Percentiles rank a stretch among this genome's conserved stretches.
Evolutionary conservation across 1,140 invertebrate genomes (phyloP).

Genomic region (Conus ventricosus): DNA sequence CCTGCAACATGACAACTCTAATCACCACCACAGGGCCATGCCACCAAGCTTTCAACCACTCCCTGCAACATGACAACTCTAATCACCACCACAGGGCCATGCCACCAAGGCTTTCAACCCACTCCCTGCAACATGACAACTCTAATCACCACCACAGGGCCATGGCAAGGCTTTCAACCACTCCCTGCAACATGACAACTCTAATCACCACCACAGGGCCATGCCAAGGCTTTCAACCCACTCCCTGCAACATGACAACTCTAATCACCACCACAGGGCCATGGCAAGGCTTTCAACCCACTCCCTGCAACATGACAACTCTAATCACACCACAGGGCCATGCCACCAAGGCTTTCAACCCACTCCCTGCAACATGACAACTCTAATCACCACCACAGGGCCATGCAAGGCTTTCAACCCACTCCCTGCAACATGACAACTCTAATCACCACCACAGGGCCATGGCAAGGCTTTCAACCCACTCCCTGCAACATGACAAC

Average conservation of each 20-base stretch:
- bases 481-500: slow-evolving; percentile 60
- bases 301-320: slow-evolving; percentile 60
- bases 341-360: too few species aligned
- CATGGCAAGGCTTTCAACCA: too few species aligned
- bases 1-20: slow-evolving; percentile 52
- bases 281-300: slow-evolving; percentile 78
- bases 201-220: too few species aligned
- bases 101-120: too few species aligned
- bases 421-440: slow-evolving; percentile 60
- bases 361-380: slow-evolving; percentile 67
- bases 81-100: too few species aligned
- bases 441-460: too few species aligned
- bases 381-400: too few species aligned
- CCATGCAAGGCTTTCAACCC: slow-evolving; percentile 77
- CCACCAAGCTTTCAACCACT: too few species aligned
- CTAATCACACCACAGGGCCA: too few species aligned
- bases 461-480: slow-evolving; percentile 78
- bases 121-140: slow-evolving; percentile 60
- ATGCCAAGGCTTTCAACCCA: slow-evolving; percentile 78
- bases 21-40: too few species aligned
- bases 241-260: slow-evolving; percentile 60
- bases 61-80: slow-evolving; percentile 54
- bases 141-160: too few species aligned
- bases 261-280: too few species aligned
- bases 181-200: slow-evolving; percentile 60